phyloP scores from a whole-genome alignment of 2,888 invertebrate species.

The Dryomyza anilis region DNA sequence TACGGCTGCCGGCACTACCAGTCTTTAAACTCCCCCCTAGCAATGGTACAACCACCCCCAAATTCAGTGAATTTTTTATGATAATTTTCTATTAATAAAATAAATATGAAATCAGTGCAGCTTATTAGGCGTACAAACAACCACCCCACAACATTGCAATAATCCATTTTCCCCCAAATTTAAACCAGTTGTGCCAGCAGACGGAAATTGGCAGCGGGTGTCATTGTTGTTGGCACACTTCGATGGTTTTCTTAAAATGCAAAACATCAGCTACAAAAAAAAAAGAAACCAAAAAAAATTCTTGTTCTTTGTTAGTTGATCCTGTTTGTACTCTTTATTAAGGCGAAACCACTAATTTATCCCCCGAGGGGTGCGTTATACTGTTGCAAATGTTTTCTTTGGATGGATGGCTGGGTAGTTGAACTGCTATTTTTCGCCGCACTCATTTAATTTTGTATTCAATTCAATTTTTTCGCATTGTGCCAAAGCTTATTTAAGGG shows the following conservation, averaged over 20 bases:
- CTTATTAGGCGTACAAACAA: not conserved
- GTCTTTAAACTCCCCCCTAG: no score
- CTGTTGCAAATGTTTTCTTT: not conserved
- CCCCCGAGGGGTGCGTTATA: conserved; percentile 1
- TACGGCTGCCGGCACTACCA: no score
- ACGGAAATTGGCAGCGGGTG: conserved; percentile 7
- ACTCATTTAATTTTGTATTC: conserved; percentile 21
- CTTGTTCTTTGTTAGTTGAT: conserved; percentile 8
- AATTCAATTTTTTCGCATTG: conserved; percentile 6
- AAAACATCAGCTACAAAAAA: conserved; percentile 11
- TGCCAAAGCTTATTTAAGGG: conserved; percentile 3
- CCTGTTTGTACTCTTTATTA: conserved; percentile 9
- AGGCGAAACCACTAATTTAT: conserved; percentile 27
- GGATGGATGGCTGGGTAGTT: not conserved
- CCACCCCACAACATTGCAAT: not conserved
- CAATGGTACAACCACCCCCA: no score
- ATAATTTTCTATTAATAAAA: conserved; percentile 54
- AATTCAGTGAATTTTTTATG: no score
- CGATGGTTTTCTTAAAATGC: conserved; percentile 6
- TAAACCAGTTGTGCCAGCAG: not conserved
- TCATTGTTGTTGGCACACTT: not conserved
- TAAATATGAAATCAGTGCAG: conserved; percentile 53
- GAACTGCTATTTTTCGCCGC: conserved; percentile 32
- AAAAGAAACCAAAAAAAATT: no score
- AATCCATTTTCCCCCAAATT: not conserved